phyloP scores from a whole-genome alignment of 2,888 invertebrate species.

The Neocrepidodera transversa region DNA sequence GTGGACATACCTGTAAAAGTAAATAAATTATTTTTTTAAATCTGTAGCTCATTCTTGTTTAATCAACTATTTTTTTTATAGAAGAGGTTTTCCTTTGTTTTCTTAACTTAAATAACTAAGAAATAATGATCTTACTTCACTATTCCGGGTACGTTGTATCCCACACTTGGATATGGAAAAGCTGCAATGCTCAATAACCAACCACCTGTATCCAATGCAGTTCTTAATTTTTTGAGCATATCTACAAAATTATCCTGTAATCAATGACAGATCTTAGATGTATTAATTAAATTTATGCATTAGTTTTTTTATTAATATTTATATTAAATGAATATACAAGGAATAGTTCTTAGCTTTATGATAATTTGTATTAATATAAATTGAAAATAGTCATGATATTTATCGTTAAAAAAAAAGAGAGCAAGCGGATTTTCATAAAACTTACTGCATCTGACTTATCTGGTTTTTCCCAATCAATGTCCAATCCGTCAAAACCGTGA shows the following conservation, averaged over 20 bases:
- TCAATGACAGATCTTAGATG: conserved; percentile 19
- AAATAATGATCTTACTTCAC: conserved; percentile 59
- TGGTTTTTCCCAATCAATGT: conserved; percentile 77
- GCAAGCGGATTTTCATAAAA: too few species aligned
- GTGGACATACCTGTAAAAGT: conserved; percentile 43
- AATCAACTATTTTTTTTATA: too few species aligned
- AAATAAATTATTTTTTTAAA: background rate
- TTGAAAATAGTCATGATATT: too few species aligned
- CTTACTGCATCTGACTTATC: conserved; percentile 63
- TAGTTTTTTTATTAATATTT: too few species aligned
- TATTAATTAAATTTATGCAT: background rate
- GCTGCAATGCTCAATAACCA: conserved; percentile 67
- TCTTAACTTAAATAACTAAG: background rate
- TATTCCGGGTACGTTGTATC: conserved; percentile 66
- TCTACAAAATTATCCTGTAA: conserved; percentile 56
- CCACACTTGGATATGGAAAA: conserved; percentile 55
- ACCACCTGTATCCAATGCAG: conserved; percentile 63
- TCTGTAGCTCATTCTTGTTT: too few species aligned
- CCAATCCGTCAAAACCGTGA: conserved; percentile 73
- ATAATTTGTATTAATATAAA: too few species aligned
- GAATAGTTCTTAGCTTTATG: too few species aligned
- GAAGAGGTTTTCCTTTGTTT: too few species aligned
- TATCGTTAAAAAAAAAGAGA: too few species aligned
- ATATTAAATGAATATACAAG: too few species aligned
- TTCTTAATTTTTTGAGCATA: conserved; percentile 65